Base-by-base conservation (phyloP, 1,140 invertebrate genomes). In the Philopotamus ludificatus region DNA sequence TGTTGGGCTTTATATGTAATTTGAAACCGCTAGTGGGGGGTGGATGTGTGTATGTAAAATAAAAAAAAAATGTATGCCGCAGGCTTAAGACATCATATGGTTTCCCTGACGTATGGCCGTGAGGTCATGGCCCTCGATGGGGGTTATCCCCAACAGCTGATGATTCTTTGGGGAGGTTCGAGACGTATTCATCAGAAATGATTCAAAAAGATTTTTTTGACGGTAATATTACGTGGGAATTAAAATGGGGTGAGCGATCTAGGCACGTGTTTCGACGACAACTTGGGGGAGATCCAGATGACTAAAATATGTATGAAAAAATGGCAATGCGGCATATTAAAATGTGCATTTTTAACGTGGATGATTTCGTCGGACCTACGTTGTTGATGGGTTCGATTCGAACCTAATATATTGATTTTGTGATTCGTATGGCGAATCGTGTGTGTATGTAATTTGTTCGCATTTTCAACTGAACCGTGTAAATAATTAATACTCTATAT, bases 401-500 rank as follows among this genome's bases (percentile, higher is more conserved):
- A 47, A 47, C 44, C 44, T 20, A 16, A 47, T 47, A 7, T 47
- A 47, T 47, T 20, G 44, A 47, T 47, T 47, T 47, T 47, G 4
- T 20, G 4, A 7, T 12, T 12, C 4, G 3, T 47, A 9, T 15
- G 18, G 4, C 44, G 44, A 47, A 12, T 16, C 18, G 18, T 15
- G 44, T n/a, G n/a, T n/a, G n/a, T n/a, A n/a, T 8, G 15, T 16
- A 47, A 16, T 47, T 47, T 47, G 7, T 8, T 47, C 4, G 18
- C 44, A 15, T 20, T 47, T 47, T 20, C 4, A 15, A 12, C 44
- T 15, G 4, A 4, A 15, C 10, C 10, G 44, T 47, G 18, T 16
- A 39, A 39, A 47, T 59, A 44, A 59, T 59, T 59, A 41, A 59
- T 41, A 41, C 28, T 16, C 41, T 59, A 28, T 59, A n/a, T 44